Base-by-base conservation (phyloP, 2,888 invertebrate genomes). In the Drosophila kuntzei region DNA sequence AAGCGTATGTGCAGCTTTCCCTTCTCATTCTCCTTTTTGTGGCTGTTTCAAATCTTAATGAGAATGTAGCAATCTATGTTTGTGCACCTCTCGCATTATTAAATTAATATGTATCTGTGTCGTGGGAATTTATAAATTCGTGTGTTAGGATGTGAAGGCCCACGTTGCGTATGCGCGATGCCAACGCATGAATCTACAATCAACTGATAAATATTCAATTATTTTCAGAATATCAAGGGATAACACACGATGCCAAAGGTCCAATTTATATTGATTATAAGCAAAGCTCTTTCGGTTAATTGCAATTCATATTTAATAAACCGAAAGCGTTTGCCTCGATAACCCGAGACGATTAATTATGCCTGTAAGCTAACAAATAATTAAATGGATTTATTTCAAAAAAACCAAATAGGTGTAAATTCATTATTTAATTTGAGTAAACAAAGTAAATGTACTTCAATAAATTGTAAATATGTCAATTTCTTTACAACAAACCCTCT, bases 151-250 rank as follows among this genome's bases (percentile, higher is more conserved):
- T 27, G 22, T 20, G 18, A 57, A 22, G 20, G 12, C 41, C 36
- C 47, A 74, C 79, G 39, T 14, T 32, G 54, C 67, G 71, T 66
- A 80, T 67, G 50, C 63, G 71, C 61, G 64, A 57, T 83, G 61
- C 58, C 55, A n/a, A 41, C 44, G 27, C 41, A 25, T 44, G 47
- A 67, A 60, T 73, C 70, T 53, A 55, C 67, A 86, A 86, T 74
- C 77, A 82, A 60, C 66, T 60, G 63, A 60, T 72, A 71, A 71
- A 66, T 64, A 67, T 67, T 71, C 60, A 84, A 75, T 68, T 76
- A 71, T 37, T 37, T 36, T 39, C 22, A 20, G 37, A 14, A 25
- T 46, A 41, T 11, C 22, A n/a, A 25, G 5, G 29, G 34, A 18
- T 29, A 47, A 14, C 44, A 32, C 49, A 12, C 27, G 25, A 37